phyloP scores from a whole-genome alignment of 2,888 invertebrate genomes.

The Tetragnatha montana region DNA sequence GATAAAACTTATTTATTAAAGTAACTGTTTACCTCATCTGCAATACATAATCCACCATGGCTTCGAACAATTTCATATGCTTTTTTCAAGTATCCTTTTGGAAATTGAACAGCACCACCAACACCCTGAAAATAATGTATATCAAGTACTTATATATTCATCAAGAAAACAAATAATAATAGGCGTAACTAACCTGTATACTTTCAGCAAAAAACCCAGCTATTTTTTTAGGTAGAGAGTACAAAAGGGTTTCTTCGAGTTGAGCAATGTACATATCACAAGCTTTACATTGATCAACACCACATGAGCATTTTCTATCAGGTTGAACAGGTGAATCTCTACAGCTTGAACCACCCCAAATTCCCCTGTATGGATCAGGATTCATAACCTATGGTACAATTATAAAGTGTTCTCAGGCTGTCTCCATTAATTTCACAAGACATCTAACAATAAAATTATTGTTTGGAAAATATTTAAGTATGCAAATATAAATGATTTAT shows the following conservation, averaged over 20 bases:
- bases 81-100: conserved; percentile 88
- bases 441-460: no score
- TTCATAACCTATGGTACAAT: conserved; percentile 83
- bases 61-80: conserved; percentile 86
- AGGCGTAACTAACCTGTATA: conserved; percentile 82
- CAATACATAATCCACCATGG: conserved; percentile 90
- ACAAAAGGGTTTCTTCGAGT: conserved; percentile 84
- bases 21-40: conserved; percentile 86
- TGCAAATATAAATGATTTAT: no score
- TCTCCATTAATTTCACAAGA: no score
- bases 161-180: not conserved
- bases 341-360: conserved; percentile 92
- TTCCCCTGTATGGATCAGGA: conserved; percentile 92
- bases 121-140: conserved; percentile 82
- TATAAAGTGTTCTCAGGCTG: conserved; percentile 48
- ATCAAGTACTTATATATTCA: not conserved
- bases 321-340: conserved; percentile 87
- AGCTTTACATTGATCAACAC: conserved; percentile 82
- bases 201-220: conserved; percentile 96
- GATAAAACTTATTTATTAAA: not conserved
- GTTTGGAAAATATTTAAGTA: no score
- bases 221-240: conserved; percentile 85
- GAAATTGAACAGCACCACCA: conserved; percentile 94
- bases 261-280: conserved; percentile 88
- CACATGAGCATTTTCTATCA: conserved; percentile 83